Conservation (phyloP, 2,113 vertebrate species). For the Brevimyrus niger region DNA sequence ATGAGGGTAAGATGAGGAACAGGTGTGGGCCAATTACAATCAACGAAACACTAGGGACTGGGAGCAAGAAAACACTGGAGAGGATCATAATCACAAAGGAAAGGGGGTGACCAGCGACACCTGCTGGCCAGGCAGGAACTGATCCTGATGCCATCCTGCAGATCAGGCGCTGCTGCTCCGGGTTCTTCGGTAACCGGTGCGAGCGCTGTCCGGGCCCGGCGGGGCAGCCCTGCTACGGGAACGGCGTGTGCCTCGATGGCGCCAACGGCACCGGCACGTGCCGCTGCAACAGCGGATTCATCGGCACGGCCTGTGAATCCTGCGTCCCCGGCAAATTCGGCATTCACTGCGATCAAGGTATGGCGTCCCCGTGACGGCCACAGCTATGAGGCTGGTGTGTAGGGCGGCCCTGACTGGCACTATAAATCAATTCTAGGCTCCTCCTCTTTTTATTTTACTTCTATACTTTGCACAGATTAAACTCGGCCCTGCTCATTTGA, state of each 20-base stretch:
- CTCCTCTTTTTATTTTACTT: not conserved
- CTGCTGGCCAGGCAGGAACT: not conserved
- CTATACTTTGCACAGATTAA: not conserved
- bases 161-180: constrained; percentile 69
- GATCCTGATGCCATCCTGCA: constrained; percentile 39
- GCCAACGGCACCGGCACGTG: constrained; percentile 69
- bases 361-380: not conserved
- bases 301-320: constrained; percentile 75
- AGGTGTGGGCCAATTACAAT: not conserved
- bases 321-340: constrained; percentile 69
- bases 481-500: not conserved
- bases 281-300: constrained; percentile 61
- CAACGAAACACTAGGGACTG: not conserved
- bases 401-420: not conserved
- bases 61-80: not conserved
- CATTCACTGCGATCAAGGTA: constrained; percentile 81
- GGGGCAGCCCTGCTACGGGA: constrained; percentile 63
- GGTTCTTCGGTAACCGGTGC: constrained; percentile 79
- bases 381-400: not conserved
- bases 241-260: constrained; percentile 74
- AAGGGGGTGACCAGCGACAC: not conserved
- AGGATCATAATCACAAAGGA: not conserved
- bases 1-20: not conserved
- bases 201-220: constrained; percentile 72
- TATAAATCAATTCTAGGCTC: not conserved